These are phyloP conservation scores for Guaruba guarouba DNA, from an alignment of 2,113 vertebrate genomes.

Conservation along the genomic window DNA sequence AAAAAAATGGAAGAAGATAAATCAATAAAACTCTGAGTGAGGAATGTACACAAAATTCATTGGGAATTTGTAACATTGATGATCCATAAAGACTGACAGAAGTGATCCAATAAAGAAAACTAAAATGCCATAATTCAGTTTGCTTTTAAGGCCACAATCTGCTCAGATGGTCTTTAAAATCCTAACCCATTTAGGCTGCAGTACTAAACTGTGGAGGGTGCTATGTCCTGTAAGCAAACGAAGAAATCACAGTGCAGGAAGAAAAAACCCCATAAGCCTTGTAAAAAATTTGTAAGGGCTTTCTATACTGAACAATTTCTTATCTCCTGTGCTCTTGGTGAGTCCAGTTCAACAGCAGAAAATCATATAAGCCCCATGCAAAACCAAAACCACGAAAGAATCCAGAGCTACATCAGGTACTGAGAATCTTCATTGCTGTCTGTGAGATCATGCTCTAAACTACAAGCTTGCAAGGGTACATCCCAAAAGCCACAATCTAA, in stretches of 20 bases:
- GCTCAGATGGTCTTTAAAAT: neutral
- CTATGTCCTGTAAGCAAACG: neutral
- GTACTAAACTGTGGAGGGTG: neutral
- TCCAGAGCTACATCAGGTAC: neutral
- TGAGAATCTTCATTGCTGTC: accelerated
- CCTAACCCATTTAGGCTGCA: neutral
- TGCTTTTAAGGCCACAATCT: neutral
- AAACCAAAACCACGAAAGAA: neutral
- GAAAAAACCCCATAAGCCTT: neutral
- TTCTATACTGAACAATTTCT: neutral
- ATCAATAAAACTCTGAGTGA: neutral
- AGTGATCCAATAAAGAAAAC: neutral
- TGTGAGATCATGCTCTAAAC: neutral
- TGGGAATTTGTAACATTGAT: neutral
- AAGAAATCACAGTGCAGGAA: neutral
- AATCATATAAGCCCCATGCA: neutral
- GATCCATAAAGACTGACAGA: neutral
- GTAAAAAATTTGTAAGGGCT: neutral
- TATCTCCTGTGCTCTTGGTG: neutral
- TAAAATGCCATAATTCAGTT: neutral
- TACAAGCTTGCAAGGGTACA: accelerated
- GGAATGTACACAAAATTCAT: neutral
- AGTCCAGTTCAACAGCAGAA: neutral
- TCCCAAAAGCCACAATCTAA: neutral
- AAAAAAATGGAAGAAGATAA: neutral